These are phyloP conservation scores for Cyclophora albipunctata DNA, from an alignment of 2,888 invertebrate species.

Conservation along the genomic window DNA sequence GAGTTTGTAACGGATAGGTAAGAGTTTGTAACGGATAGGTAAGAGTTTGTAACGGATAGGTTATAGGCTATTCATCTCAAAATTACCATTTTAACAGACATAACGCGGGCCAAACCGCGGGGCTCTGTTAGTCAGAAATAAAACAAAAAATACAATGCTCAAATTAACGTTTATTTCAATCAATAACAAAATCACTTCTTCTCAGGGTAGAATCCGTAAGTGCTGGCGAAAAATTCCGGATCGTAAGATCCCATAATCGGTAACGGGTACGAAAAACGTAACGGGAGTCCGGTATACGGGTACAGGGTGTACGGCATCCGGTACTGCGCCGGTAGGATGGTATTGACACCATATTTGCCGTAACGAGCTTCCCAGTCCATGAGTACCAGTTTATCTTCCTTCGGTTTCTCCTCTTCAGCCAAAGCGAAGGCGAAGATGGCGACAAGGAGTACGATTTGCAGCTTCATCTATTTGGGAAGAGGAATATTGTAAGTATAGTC, in stretches of 20 bases:
- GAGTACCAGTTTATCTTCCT: constrained; percentile 1
- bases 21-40: too few relatives aligned
- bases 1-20: too few relatives aligned
- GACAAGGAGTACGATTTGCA: constrained; percentile 15
- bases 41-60: too few relatives aligned
- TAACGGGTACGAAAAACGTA: neutral
- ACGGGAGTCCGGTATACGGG: neutral
- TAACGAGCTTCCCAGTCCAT: constrained; percentile 27
- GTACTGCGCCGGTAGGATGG: constrained; percentile 6
- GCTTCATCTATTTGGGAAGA: constrained; percentile 26
- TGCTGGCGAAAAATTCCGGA: constrained; percentile 28
- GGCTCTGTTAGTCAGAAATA: too few relatives aligned
- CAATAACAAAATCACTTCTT: constrained; percentile 5
- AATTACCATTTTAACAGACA: too few relatives aligned
- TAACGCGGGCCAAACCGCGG: too few relatives aligned
- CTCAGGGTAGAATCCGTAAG: constrained; percentile 29
- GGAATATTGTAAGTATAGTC: too few relatives aligned
- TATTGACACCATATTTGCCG: constrained; percentile 18
- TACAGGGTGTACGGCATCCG: neutral
- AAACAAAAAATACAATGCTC: too few relatives aligned
- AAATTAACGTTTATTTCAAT: neutral
- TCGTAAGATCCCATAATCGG: constrained; percentile 11
- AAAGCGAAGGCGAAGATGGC: constrained; percentile 11
- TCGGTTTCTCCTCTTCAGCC: constrained; percentile 5
- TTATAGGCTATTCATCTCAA: too few relatives aligned